Evolutionary conservation across 2,888 invertebrate species (phyloP).

Genomic region (Agrotis clavis): DNA sequence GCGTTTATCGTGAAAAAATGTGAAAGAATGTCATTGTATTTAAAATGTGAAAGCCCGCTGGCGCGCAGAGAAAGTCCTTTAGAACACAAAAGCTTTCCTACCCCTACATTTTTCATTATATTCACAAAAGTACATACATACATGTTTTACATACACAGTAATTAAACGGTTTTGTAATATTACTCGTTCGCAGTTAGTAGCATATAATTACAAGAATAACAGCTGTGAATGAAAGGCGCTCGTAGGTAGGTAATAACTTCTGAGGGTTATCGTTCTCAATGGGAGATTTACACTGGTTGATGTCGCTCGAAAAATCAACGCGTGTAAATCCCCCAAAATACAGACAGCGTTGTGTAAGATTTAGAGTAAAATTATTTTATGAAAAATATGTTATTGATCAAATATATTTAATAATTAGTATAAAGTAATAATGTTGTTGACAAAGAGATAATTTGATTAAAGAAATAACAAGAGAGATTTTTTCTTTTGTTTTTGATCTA

Average conservation of each 20-base stretch:
- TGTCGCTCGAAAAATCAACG: too few relatives aligned
- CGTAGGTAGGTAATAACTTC: not conserved
- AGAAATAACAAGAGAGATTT: not conserved
- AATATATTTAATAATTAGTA: not conserved
- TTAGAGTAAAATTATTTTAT: not conserved
- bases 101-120: conserved; percentile 70
- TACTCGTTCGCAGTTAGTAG: conserved; percentile 20
- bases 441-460: conserved; percentile 4
- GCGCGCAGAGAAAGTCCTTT: conserved; percentile 58
- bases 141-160: conserved; percentile 36
- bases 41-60: conserved; percentile 61
- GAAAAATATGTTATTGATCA: not conserved
- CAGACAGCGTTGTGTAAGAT: not conserved
- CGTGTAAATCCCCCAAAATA: too few relatives aligned
- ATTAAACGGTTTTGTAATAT: conserved; percentile 45
- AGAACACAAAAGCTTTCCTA: conserved; percentile 63
- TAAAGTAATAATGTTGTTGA: not conserved
- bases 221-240: conserved; percentile 8
- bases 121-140: conserved; percentile 48
- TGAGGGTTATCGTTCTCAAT: too few relatives aligned
- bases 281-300: too few relatives aligned
- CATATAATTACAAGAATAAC: conserved; percentile 16
- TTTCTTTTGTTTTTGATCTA: not conserved
- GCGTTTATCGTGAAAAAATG: conserved; percentile 74
- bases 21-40: conserved; percentile 70